Percentiles rank a stretch among this genome's conserved stretches.
phyloP scores from a whole-genome alignment of 2,797 vertebrate species.

The Clarias laeviceps region DNA sequence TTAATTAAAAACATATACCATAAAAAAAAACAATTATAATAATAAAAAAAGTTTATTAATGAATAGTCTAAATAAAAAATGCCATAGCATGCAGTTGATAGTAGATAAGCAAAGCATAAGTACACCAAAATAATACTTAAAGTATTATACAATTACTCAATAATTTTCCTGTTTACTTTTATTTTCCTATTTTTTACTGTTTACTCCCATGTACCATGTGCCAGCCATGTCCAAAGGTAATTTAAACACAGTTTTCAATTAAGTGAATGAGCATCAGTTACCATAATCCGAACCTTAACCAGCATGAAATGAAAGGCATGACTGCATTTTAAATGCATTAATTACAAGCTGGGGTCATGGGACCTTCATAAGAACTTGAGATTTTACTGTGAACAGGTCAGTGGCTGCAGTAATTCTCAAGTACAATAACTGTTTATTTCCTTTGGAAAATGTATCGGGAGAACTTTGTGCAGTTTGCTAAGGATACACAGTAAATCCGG shows the following conservation, averaged over 20 bases:
- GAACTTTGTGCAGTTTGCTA: neutral
- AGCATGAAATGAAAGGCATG: constrained; percentile 64
- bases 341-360: constrained; percentile 67
- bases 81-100: neutral
- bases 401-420: constrained; percentile 40
- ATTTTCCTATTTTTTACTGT: neutral
- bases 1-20: neutral
- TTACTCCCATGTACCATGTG: neutral
- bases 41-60: too few relatives aligned
- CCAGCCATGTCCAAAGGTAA: neutral
- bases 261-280: constrained; percentile 77
- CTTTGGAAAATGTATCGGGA: constrained; percentile 45
- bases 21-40: too few relatives aligned
- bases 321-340: constrained; percentile 64
- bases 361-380: constrained; percentile 69
- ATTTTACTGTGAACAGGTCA: constrained; percentile 57
- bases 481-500: neutral
- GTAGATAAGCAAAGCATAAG: neutral
- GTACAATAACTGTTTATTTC: constrained; percentile 54
- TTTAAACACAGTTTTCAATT: constrained; percentile 59
- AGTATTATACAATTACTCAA: neutral
- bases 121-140: neutral
- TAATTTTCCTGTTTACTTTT: neutral
- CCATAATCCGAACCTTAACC: constrained; percentile 69
- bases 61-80: too few relatives aligned